phyloP scores from a whole-genome alignment of 35 echinoderm and acorn worm species.

The Heliocidaris erythrogramma region DNA sequence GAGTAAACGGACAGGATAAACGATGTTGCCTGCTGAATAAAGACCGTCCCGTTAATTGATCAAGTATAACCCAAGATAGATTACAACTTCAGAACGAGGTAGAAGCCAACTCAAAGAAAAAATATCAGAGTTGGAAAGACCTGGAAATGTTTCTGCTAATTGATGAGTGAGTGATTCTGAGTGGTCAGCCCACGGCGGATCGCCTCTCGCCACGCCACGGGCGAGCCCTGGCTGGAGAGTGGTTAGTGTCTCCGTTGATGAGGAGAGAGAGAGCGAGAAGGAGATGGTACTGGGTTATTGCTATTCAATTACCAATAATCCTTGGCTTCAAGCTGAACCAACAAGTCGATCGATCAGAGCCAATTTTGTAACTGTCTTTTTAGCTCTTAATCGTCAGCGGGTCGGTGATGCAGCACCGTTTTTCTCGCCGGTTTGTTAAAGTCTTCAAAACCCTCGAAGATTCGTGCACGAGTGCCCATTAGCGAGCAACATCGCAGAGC shows the following conservation, averaged over 20 bases:
- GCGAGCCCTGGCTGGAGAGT: conserved; percentile 25
- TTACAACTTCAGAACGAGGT: conserved; percentile 19
- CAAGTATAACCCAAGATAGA: conserved; percentile 34
- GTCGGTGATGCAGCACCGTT: conserved; percentile 3
- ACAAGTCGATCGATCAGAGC: conserved; percentile 45
- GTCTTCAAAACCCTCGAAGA: not conserved
- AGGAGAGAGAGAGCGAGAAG: not conserved
- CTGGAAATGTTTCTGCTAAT: conserved; percentile 8
- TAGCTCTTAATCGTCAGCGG: conserved; percentile 6
- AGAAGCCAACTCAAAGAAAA: not conserved
- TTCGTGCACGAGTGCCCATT: conserved; percentile 7
- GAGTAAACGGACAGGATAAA: conserved; percentile 34
- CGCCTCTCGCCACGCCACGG: conserved; percentile 23
- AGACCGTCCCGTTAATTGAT: conserved; percentile 40
- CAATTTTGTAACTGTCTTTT: conserved; percentile 53
- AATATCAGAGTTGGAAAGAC: not conserved
- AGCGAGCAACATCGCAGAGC: not conserved
- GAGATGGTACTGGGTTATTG: conserved; percentile 24
- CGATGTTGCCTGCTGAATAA: conserved; percentile 39
- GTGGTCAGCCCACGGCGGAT: conserved; percentile 38
- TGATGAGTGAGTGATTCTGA: conserved; percentile 46
- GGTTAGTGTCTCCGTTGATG: conserved; percentile 34
- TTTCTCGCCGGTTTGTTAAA: not conserved
- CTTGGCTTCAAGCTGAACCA: conserved; percentile 43
- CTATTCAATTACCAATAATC: conserved; percentile 57